These are phyloP conservation scores for Therioaphis trifolii DNA, from an alignment of 2,888 invertebrate genomes.

Conservation along the genomic window DNA sequence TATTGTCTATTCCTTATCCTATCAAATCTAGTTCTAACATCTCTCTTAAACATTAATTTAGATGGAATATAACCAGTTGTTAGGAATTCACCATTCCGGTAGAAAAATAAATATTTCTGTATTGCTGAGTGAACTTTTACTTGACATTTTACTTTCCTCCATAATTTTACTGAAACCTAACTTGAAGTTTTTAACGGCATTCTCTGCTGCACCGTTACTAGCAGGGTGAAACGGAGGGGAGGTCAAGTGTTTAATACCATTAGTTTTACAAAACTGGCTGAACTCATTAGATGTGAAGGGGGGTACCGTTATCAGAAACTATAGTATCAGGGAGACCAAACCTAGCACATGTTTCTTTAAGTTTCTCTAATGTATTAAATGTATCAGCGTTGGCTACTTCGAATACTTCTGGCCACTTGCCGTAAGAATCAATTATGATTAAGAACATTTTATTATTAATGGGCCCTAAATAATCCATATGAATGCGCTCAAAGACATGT, in stretches of 20 bases:
- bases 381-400: neutral
- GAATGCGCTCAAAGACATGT: constrained; percentile 32
- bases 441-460: constrained; percentile 51
- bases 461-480: constrained; percentile 58
- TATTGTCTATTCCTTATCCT: constrained; percentile 13
- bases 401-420: constrained; percentile 55
- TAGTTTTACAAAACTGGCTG: neutral
- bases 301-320: constrained; percentile 46
- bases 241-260: constrained; percentile 12
- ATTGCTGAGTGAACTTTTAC: too few relatives aligned
- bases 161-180: neutral
- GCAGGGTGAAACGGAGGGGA: neutral
- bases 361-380: neutral
- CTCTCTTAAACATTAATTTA: neutral
- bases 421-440: constrained; percentile 48
- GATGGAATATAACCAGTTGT: neutral
- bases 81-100: neutral
- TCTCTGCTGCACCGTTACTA: neutral
- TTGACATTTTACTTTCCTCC: neutral
- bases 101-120: too few relatives aligned
- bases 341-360: constrained; percentile 37
- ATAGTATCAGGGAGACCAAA: constrained; percentile 45
- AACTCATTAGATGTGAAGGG: constrained; percentile 23
- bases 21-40: constrained; percentile 38
- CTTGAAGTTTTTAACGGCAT: neutral